These are phyloP conservation scores for Corythornis madagascariensis DNA, from an alignment of 2,113 vertebrate genomes.

Conservation along the genomic window DNA sequence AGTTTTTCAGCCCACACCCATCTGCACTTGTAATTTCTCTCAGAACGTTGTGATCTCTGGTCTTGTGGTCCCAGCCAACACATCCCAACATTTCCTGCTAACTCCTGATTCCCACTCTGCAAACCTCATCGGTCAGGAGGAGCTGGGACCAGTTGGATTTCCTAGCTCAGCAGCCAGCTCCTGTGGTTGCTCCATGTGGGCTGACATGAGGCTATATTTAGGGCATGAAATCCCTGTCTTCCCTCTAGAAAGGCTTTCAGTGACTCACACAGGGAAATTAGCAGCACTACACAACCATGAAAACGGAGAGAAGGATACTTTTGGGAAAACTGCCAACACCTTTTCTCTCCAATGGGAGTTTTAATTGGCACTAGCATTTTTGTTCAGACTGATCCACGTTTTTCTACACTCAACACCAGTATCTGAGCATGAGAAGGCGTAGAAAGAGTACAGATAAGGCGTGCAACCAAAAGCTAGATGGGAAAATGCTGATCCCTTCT, in stretches of 20 bases:
- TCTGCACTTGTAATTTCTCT: neutral
- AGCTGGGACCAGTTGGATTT: slow-evolving; percentile 4
- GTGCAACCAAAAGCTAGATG: neutral
- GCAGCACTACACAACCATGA: neutral
- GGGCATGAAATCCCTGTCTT: slow-evolving; percentile 13
- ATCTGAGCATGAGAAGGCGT: neutral
- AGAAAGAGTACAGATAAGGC: neutral
- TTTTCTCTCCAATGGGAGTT: neutral
- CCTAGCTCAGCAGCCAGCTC: neutral
- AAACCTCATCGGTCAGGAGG: neutral
- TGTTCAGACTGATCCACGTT: neutral
- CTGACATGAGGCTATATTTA: slow-evolving; percentile 16
- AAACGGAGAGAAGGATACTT: slow-evolving; percentile 24
- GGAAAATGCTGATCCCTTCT: neutral
- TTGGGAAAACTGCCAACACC: neutral
- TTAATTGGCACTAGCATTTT: neutral
- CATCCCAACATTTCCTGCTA: neutral
- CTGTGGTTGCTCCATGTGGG: neutral
- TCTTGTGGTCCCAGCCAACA: neutral
- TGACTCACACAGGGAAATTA: slow-evolving; percentile 21
- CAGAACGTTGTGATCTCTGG: neutral
- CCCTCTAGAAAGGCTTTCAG: neutral
- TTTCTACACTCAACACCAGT: neutral
- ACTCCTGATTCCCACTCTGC: neutral
- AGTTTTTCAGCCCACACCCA: neutral